Conservation (phyloP, 1,140 invertebrate genomes). For the Scaptodrosophila lebanonensis region DNA sequence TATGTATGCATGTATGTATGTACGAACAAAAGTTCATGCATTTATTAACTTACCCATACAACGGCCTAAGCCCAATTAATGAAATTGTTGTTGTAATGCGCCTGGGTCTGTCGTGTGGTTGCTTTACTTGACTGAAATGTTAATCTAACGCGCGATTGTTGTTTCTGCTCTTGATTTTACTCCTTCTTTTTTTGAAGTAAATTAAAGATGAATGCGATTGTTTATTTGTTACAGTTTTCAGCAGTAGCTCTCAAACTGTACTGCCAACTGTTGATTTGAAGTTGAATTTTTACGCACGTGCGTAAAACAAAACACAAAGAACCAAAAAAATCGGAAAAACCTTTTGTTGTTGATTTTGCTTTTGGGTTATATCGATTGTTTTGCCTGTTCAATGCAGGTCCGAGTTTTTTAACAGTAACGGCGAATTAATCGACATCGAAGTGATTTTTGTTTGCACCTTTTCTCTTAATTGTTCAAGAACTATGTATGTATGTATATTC, state of each 20-base stretch:
- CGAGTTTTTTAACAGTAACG: conserved; percentile 70
- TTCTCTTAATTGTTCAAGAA: conserved; percentile 6
- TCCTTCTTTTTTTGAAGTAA: neutral
- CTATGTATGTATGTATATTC: conserved; percentile 23
- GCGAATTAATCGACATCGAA: conserved; percentile 77
- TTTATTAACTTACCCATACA: conserved; percentile 72
- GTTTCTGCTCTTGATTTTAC: conserved; percentile 5
- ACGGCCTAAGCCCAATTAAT: conserved; percentile 76
- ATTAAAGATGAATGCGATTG: neutral
- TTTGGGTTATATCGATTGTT: conserved; percentile 23
- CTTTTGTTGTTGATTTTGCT: conserved; percentile 5
- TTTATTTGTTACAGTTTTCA: neutral
- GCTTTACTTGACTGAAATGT: conserved; percentile 20
- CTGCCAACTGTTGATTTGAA: conserved; percentile 11
- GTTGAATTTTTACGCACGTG: conserved; percentile 14
- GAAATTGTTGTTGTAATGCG: conserved; percentile 29
- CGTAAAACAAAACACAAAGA: conserved; percentile 50
- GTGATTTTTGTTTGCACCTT: conserved; percentile 55
- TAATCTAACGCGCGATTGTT: conserved; percentile 20
- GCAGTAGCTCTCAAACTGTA: conserved; percentile 45
- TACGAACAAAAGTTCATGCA: too few species aligned
- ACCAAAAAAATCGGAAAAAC: conserved; percentile 57
- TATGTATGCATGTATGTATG: too few species aligned
- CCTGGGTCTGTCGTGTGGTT: conserved; percentile 20
- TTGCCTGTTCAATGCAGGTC: conserved; percentile 77